These are phyloP conservation scores for Tragelaphus buxtoni DNA, from an alignment of 2,113 vertebrate species.

Conservation along the genomic window DNA sequence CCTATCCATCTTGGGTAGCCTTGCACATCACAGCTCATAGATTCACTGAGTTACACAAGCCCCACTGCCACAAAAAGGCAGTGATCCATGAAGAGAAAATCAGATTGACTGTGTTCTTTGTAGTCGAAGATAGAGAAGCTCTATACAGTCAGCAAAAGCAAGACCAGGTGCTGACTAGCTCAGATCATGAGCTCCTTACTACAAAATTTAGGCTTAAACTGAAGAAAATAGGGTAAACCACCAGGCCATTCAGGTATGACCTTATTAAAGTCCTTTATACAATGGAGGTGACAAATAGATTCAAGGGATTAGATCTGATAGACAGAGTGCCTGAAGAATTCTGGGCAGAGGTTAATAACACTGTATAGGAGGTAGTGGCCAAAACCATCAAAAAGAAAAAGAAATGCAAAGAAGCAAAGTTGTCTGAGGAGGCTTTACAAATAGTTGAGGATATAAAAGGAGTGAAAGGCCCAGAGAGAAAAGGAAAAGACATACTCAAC, in stretches of 20 bases:
- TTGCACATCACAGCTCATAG: neutral
- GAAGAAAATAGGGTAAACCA: neutral
- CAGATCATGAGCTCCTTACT: neutral
- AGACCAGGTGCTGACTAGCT: neutral
- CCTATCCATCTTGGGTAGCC: neutral
- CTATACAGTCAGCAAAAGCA: neutral
- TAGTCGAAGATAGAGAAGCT: neutral
- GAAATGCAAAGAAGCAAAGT: neutral
- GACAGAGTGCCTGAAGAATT: neutral
- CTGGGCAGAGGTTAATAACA: neutral
- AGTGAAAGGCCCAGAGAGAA: neutral
- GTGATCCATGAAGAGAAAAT: neutral
- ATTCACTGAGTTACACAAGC: neutral
- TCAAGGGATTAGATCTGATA: neutral
- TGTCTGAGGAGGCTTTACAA: neutral
- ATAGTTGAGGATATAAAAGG: neutral
- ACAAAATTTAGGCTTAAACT: neutral
- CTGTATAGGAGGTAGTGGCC: neutral
- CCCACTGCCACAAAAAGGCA: neutral
- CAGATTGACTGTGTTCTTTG: neutral
- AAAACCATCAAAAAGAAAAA: neutral
- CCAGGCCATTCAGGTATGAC: neutral
- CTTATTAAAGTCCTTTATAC: neutral
- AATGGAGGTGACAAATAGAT: neutral
- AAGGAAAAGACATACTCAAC: neutral